phyloP scores from a whole-genome alignment of 2,113 vertebrate species.

The Vireo altiloquus region DNA sequence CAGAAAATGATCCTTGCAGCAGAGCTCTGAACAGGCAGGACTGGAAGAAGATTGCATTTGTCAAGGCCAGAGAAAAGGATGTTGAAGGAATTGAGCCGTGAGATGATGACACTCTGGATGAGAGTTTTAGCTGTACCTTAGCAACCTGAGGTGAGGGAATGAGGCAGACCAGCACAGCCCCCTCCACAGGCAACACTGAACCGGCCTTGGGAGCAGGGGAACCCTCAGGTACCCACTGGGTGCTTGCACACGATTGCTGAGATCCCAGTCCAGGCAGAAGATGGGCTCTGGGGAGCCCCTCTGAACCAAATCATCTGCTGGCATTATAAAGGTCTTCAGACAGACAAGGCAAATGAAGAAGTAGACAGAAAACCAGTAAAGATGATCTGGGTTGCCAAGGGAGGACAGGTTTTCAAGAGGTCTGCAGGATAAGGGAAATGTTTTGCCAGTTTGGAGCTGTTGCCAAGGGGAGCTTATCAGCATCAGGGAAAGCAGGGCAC shows the following conservation, averaged over 20 bases:
- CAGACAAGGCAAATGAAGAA: background rate
- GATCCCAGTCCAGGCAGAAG: background rate
- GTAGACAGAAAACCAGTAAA: background rate
- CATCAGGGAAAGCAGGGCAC: background rate
- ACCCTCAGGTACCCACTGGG: background rate
- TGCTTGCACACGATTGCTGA: background rate
- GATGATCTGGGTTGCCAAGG: background rate
- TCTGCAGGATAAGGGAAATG: background rate
- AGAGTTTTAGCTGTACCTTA: background rate
- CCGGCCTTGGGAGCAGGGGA: background rate
- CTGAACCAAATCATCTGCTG: background rate
- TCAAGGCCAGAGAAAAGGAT: conserved; percentile 55
- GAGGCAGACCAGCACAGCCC: background rate
- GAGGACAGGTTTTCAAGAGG: background rate
- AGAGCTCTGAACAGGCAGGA: conserved; percentile 37
- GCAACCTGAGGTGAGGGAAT: background rate
- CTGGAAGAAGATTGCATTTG: conserved; percentile 57
- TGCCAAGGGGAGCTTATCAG: conserved; percentile 11
- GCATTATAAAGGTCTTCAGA: background rate
- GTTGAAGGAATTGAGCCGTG: conserved; percentile 49
- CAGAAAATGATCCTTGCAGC: conserved; percentile 47
- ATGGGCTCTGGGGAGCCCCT: rapidly evolving
- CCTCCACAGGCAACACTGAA: rapidly evolving
- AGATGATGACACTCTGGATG: conserved; percentile 14
- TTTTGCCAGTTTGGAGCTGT: background rate